Conservation (phyloP, 2,113 vertebrate species). For the Callorhinus ursinus region DNA sequence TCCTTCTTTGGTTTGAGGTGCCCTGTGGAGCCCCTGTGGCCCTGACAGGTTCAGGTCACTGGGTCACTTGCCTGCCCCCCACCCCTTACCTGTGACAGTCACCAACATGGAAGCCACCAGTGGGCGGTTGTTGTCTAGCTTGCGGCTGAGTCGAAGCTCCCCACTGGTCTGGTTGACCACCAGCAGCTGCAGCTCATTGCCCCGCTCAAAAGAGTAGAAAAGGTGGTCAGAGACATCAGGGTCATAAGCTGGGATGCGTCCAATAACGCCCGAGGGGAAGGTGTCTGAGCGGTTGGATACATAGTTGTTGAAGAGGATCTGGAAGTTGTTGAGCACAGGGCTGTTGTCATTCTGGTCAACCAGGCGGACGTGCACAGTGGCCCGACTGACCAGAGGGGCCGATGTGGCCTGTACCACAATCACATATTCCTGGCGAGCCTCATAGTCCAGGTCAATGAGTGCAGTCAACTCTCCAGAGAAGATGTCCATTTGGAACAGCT, state of each 20-base stretch:
- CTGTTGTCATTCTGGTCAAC: slow-evolving; percentile 98
- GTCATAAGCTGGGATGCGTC: slow-evolving; percentile 95
- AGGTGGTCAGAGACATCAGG: slow-evolving; percentile 96
- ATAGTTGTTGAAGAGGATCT: slow-evolving; percentile 99
- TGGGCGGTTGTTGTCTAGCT: slow-evolving; percentile 98
- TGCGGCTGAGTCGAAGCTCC: slow-evolving; percentile 96
- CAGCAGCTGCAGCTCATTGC: slow-evolving; percentile 97
- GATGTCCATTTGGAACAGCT: slow-evolving; percentile 99
- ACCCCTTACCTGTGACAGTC: slow-evolving; percentile 95
- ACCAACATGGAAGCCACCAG: slow-evolving; percentile 98
- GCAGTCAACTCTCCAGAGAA: slow-evolving; percentile 99
- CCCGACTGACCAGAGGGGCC: slow-evolving; percentile 96
- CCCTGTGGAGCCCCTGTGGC: not conserved
- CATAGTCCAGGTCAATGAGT: slow-evolving; percentile 97
- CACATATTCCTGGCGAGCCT: slow-evolving; percentile 93
- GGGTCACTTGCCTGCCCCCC: not conserved
- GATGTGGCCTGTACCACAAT: slow-evolving; percentile 99
- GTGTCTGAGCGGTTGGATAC: slow-evolving; percentile 98
- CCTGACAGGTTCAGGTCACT: not conserved
- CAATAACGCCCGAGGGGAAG: slow-evolving; percentile 96
- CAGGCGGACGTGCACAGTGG: slow-evolving; percentile 93
- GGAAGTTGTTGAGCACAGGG: slow-evolving; percentile 95
- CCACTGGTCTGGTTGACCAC: slow-evolving; percentile 97
- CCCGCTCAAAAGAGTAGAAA: slow-evolving; percentile 96
- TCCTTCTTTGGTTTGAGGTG: not conserved